Conservation (phyloP, 1,140 invertebrate genomes). For the Pentalonia nigronervosa region DNA sequence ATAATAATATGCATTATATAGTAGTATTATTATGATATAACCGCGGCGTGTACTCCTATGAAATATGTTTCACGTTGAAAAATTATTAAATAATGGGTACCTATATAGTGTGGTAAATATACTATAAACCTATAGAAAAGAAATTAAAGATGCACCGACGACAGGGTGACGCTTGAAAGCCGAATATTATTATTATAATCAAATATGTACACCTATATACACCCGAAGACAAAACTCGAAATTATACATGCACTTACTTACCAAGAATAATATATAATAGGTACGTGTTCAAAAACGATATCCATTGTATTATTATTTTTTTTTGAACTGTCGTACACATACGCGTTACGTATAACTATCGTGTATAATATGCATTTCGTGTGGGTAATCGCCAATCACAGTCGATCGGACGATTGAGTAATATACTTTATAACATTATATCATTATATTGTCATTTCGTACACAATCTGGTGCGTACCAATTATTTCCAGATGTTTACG, state of each 20-base stretch:
- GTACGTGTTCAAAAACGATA: neutral
- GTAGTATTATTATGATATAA: neutral
- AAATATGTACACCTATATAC: constrained; percentile 10
- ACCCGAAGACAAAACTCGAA: neutral
- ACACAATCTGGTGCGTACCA: neutral
- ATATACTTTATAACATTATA: constrained; percentile 1
- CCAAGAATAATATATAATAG: neutral
- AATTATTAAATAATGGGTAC: constrained; percentile 4
- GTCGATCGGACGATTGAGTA: neutral
- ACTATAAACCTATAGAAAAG: neutral
- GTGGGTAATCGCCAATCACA: neutral
- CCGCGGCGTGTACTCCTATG: neutral
- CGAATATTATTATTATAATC: constrained; percentile 32
- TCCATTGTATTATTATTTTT: constrained; percentile 23
- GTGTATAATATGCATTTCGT: constrained; percentile 38
- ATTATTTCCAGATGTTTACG: constrained; percentile 44
- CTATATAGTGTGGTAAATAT: neutral
- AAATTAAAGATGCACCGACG: neutral
- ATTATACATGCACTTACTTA: neutral
- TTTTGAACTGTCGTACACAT: neutral
- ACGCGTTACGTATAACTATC: neutral
- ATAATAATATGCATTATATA: constrained; percentile 19
- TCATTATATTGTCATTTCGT: constrained; percentile 35
- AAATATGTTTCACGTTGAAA: constrained; percentile 1
- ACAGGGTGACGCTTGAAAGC: neutral